Conservation (phyloP, 2,113 vertebrate genomes). For the Trematocara unimaculatum region DNA sequence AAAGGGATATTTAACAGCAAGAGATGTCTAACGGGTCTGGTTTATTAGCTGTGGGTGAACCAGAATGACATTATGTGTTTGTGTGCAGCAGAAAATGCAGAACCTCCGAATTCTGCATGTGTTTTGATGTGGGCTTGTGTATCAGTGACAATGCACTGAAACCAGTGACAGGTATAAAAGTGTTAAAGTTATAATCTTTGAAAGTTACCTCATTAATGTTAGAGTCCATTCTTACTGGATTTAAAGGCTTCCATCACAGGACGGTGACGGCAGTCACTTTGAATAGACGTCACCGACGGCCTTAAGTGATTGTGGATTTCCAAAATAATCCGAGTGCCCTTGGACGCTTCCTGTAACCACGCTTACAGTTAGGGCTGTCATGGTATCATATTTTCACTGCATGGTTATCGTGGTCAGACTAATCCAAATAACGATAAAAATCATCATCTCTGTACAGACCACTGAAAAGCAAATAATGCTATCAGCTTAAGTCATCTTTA, state of each 20-base stretch:
- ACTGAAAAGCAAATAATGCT: not conserved
- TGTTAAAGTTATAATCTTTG: not conserved
- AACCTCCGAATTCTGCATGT: accelerated
- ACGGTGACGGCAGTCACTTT: not conserved
- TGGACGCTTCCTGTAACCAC: not conserved
- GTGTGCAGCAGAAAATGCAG: not conserved
- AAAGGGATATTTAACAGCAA: not conserved
- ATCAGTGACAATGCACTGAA: not conserved
- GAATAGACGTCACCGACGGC: not conserved
- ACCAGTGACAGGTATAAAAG: not conserved
- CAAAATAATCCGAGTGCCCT: not conserved
- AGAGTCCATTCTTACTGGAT: not conserved
- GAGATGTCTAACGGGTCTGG: not conserved
- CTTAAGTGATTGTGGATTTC: not conserved
- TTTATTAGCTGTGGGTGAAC: not conserved
- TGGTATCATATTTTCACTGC: not conserved
- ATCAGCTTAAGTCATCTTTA: not conserved
- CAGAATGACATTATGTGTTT: not conserved
- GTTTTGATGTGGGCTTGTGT: not conserved
- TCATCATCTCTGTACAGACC: not conserved
- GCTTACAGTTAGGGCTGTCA: not conserved
- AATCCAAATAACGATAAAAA: not conserved
- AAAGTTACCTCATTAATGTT: not conserved
- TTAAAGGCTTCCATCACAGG: not conserved
- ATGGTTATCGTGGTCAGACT: not conserved